Evolutionary conservation across 2,888 invertebrate species (phyloP).

Genomic region (Eupithecia vulgata): DNA sequence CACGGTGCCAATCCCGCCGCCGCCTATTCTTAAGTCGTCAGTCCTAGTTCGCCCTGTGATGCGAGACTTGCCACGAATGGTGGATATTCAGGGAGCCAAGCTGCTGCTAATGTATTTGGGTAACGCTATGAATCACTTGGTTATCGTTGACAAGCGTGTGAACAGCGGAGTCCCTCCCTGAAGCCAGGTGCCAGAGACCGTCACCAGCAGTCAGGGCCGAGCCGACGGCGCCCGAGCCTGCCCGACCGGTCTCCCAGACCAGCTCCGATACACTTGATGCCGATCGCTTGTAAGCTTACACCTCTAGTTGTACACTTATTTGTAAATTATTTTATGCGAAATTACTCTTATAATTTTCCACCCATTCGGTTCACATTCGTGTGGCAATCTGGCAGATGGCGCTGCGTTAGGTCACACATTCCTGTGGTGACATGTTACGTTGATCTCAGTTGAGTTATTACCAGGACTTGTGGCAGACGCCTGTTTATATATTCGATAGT

Average conservation of each 20-base stretch:
- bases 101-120: background rate
- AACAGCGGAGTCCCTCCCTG: background rate
- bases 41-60: constrained; percentile 2
- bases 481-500: background rate
- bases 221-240: background rate
- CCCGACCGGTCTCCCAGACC: constrained; percentile 12
- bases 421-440: constrained; percentile 45
- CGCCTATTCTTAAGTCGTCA: background rate
- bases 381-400: background rate
- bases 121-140: background rate
- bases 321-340: constrained; percentile 13
- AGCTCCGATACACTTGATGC: constrained; percentile 30
- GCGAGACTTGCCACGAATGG: constrained; percentile 11
- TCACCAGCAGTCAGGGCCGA: background rate
- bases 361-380: background rate
- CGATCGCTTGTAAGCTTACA: constrained; percentile 34
- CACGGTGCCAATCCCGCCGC: constrained; percentile 1
- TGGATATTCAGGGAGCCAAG: background rate
- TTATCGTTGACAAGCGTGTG: background rate
- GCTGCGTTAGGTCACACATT: constrained; percentile 54
- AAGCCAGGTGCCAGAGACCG: background rate
- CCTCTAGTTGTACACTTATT: background rate
- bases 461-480: constrained; percentile 50
- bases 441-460: constrained; percentile 67
- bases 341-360: background rate